Percentiles rank a stretch among this genome's conserved stretches.
Conservation (phyloP, 2,888 invertebrate species). For the Operophtera brumata region DNA sequence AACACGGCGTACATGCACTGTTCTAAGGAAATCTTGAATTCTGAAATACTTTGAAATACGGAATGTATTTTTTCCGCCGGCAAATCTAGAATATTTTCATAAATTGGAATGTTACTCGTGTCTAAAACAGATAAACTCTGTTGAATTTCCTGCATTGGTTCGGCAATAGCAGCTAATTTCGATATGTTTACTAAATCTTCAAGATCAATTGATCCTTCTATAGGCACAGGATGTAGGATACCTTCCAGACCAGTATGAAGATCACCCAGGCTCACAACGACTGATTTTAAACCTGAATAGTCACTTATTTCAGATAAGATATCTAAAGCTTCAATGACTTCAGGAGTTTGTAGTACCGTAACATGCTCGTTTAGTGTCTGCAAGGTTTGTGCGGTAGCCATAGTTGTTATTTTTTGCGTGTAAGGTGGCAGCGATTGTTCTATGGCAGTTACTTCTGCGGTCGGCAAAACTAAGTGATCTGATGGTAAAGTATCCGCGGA, state of each 20-base stretch:
- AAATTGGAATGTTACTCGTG: slow-evolving; percentile 64
- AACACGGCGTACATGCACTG: slow-evolving; percentile 55
- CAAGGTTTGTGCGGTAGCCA: slow-evolving; percentile 60
- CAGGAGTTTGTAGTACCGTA: slow-evolving; percentile 56
- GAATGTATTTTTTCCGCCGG: slow-evolving; percentile 59
- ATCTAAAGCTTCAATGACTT: slow-evolving; percentile 60
- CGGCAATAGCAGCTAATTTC: slow-evolving; percentile 58
- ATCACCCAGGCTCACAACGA: slow-evolving; percentile 53
- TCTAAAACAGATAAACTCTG: slow-evolving; percentile 63
- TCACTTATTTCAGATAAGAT: slow-evolving; percentile 62
- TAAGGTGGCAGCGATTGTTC: slow-evolving; percentile 42
- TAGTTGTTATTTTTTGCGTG: slow-evolving; percentile 37
- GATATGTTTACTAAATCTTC: slow-evolving; percentile 42
- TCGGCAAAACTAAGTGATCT: slow-evolving; percentile 57
- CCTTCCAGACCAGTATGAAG: slow-evolving; percentile 59
- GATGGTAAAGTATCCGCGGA: slow-evolving; percentile 70
- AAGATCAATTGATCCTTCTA: slow-evolving; percentile 58
- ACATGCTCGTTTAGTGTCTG: slow-evolving; percentile 62
- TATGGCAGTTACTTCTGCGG: slow-evolving; percentile 47
- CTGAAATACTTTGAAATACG: slow-evolving; percentile 53
- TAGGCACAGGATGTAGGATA: slow-evolving; percentile 59
- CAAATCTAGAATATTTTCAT: slow-evolving; percentile 62
- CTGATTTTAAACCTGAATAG: slow-evolving; percentile 59
- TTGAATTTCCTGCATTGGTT: slow-evolving; percentile 64
- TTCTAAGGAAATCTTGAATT: slow-evolving; percentile 60